phyloP scores from a whole-genome alignment of 2,888 invertebrate species.

The Eulithis testata region DNA sequence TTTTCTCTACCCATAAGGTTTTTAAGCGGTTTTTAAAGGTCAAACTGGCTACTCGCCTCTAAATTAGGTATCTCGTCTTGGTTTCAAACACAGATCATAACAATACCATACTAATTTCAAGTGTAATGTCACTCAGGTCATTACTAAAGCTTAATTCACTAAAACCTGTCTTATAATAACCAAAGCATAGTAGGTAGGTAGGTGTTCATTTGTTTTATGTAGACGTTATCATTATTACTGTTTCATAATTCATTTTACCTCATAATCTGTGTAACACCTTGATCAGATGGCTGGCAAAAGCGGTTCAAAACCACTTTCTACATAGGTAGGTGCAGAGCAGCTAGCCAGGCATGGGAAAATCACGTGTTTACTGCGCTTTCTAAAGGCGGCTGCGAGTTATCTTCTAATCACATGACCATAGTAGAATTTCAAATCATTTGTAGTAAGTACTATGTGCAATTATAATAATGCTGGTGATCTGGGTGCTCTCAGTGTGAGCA shows the following conservation, averaged over 20 bases:
- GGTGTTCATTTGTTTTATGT: no score
- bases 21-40: conserved; percentile 5
- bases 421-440: no score
- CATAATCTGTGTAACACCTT: conserved; percentile 51
- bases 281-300: conserved; percentile 44
- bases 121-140: conserved; percentile 11
- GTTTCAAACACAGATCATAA: not conserved
- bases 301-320: conserved; percentile 70
- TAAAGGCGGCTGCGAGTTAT: conserved; percentile 31
- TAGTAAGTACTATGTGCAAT: no score
- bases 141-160: not conserved
- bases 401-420: not conserved
- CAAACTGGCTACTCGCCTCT: conserved; percentile 1
- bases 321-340: conserved; percentile 25
- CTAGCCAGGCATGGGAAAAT: conserved; percentile 73
- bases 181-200: no score
- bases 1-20: not conserved
- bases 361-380: conserved; percentile 58
- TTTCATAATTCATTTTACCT: conserved; percentile 22
- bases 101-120: not conserved
- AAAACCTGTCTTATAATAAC: not conserved
- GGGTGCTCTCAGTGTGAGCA: no score
- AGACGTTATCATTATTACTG: conserved; percentile 11
- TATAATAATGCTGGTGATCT: no score
- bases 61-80: conserved; percentile 5